A percentile compares a stretch with the other conserved stretches of the same genome.
These are phyloP conservation scores for Drosophila lutescens DNA, from an alignment of 2,888 invertebrate genomes.

Conservation along the genomic window DNA sequence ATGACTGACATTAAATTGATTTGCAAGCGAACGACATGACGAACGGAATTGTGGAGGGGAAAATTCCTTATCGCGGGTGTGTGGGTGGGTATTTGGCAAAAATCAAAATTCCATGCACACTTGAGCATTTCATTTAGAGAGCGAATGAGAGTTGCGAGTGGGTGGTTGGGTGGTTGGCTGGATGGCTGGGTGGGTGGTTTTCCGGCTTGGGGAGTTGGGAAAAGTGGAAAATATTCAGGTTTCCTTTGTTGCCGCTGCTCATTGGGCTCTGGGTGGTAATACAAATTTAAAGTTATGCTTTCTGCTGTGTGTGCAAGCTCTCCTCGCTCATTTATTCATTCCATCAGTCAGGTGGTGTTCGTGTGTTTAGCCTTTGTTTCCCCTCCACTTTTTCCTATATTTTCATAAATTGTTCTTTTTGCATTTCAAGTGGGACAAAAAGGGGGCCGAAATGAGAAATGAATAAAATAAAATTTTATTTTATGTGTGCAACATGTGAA, in stretches of 20 bases:
- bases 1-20: constrained; percentile 83
- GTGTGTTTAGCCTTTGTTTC: constrained; percentile 24
- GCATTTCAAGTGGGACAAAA: constrained; percentile 55
- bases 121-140: constrained; percentile 82
- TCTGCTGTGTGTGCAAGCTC: constrained; percentile 41
- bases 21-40: constrained; percentile 82
- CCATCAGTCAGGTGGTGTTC: constrained; percentile 60
- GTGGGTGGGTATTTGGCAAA: constrained; percentile 48
- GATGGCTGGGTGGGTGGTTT: too few relatives aligned
- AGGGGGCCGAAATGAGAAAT: constrained; percentile 70
- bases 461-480: constrained; percentile 84
- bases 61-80: constrained; percentile 26
- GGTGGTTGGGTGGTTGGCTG: background rate
- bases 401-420: constrained; percentile 63
- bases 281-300: constrained; percentile 80
- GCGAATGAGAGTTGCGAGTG: constrained; percentile 61
- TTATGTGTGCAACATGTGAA: constrained; percentile 82
- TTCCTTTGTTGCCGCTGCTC: constrained; percentile 52
- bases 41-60: constrained; percentile 63
- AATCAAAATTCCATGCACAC: constrained; percentile 83
- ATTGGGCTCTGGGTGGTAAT: constrained; percentile 77
- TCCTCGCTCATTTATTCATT: constrained; percentile 72
- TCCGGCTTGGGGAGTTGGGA: constrained; percentile 59
- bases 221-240: constrained; percentile 69
- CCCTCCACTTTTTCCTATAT: constrained; percentile 31